A percentile compares a stretch with the other conserved stretches of the same genome.
Evolutionary conservation across 2,888 invertebrate species (phyloP).

Genomic region (Plebejus melissa): DNA sequence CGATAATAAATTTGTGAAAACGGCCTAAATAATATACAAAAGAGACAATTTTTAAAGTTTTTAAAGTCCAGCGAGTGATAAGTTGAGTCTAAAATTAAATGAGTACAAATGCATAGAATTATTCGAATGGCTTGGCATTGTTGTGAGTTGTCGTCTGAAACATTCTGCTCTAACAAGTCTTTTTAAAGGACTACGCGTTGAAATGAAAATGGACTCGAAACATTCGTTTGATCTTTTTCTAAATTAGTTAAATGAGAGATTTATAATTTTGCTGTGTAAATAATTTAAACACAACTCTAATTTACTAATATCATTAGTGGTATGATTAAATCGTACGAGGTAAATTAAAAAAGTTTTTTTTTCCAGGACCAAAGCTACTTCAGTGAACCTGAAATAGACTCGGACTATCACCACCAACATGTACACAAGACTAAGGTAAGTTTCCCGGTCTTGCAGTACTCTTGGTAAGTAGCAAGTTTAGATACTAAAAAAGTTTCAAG

Average conservation of each 20-base stretch:
- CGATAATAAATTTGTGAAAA: neutral
- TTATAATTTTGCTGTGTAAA: neutral
- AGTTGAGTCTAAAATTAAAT: neutral
- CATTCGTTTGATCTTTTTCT: neutral
- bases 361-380: constrained; percentile 91
- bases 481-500: neutral
- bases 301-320: too few relatives aligned
- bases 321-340: neutral
- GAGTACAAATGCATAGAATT: neutral
- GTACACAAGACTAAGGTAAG: constrained; percentile 95
- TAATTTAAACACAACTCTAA: too few relatives aligned
- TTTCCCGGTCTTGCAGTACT: constrained; percentile 32
- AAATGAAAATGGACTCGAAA: neutral
- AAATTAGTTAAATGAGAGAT: too few relatives aligned
- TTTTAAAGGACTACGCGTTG: neutral
- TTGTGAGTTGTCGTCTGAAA: neutral
- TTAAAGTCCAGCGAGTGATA: neutral
- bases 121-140: neutral
- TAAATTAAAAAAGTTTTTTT: neutral
- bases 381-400: constrained; percentile 96
- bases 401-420: constrained; percentile 95
- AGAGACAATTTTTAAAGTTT: neutral
- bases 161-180: neutral
- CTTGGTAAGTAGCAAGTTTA: neutral
- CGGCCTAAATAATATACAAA: neutral